Evolutionary conservation across 2,888 invertebrate species (phyloP), one percentile per base, ranked within the genome.

Genomic region (Galeruca laticollis): DNA sequence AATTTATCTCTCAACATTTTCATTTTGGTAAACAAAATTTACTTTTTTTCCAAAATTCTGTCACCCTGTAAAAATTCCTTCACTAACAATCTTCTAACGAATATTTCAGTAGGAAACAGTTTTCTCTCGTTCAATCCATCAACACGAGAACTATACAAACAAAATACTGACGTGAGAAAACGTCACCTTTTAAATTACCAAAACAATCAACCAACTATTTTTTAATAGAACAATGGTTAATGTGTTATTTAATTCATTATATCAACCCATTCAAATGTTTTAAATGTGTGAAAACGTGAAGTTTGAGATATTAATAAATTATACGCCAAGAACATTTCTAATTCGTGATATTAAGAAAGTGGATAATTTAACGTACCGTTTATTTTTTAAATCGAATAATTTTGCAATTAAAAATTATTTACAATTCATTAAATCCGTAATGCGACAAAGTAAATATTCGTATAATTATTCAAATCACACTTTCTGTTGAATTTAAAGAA

Each of bases 231-330:
- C 56, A 57, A 57, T 57, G 15, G 56, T 57, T 57, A 57, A 35
- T 33, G 35, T 33, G 33, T 65, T 65, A 49, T 64, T 64, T 57
- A 43, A 64, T 56, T 64, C 47, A 47, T 43, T 47, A 47, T 47
- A 57, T 26, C 31, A 64, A 21, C 6, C 47, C 40, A 65, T 65
- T 65, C 57, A 65, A 49, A 65, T 21, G 65, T 65, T 57, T 31
- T 18, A 65, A 62, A 57, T 57, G 65, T 65, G 65, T 47, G 49
- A 57, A 65, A 65, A 65, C 18, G 18, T 31, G 56, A 57, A 35
- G 18, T 13, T 51, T 21, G n/a, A 47, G n/a, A 8, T 47, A 47
- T 47, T 47, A n/a, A 49, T 4, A 10, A 49, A 20, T 20, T 20
- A 49, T 49, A 10, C 9, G 10, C 49, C 18, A 18, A 49, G 49